Conservation (phyloP, 2,113 vertebrate genomes). For the Vicugna pacos region DNA sequence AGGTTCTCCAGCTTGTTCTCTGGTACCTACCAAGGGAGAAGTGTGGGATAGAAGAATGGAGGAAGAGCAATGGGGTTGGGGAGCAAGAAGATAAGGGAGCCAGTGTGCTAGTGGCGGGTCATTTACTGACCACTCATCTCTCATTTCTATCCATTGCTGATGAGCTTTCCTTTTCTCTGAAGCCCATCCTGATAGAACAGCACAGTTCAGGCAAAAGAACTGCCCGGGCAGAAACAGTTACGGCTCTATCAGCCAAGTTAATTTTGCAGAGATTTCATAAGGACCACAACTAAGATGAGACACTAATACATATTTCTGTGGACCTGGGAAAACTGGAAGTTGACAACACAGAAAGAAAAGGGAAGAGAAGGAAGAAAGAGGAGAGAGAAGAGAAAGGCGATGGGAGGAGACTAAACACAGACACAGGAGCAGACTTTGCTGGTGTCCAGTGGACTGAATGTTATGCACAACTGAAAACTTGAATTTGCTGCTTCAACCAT, state of each 20-base stretch:
- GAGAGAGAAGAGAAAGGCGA: constrained; percentile 30
- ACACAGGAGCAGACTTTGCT: not conserved
- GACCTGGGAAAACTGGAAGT: not conserved
- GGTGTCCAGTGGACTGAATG: not conserved
- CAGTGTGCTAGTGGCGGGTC: rapidly evolving
- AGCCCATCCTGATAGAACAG: not conserved
- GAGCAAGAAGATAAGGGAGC: not conserved
- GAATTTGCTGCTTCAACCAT: not conserved
- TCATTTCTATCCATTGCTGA: not conserved
- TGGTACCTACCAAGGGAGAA: not conserved
- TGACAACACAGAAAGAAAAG: not conserved
- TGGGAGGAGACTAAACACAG: not conserved
- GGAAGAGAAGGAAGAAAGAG: not conserved
- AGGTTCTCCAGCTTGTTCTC: not conserved
- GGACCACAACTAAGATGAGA: not conserved
- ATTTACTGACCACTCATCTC: not conserved
- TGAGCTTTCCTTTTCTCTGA: not conserved
- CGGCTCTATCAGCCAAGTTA: not conserved
- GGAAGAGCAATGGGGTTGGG: rapidly evolving
- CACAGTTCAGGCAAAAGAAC: not conserved
- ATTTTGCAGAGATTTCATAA: constrained; percentile 21
- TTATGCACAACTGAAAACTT: not conserved
- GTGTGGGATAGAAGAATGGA: not conserved
- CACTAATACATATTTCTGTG: not conserved
- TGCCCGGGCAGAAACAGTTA: not conserved